Conservation (phyloP, 2,797 vertebrate genomes). For the Emys orbicularis region DNA sequence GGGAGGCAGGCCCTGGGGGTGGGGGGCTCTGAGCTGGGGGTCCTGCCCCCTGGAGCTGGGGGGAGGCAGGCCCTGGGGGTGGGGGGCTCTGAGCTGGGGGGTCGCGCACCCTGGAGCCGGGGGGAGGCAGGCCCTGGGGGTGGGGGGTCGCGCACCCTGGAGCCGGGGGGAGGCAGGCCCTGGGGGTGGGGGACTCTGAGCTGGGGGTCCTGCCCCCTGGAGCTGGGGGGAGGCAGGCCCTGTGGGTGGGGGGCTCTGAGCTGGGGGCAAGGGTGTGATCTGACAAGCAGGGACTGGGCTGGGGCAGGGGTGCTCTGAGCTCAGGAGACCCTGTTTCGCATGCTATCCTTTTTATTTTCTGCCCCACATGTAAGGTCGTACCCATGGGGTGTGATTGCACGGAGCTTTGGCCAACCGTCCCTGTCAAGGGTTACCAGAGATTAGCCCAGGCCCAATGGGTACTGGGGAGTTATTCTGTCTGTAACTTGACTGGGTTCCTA, state of each 20-base stretch:
- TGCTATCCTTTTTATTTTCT: not conserved
- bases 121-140: not conserved
- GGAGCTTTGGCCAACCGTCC: not conserved
- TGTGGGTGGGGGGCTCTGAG: not conserved
- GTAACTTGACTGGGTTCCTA: not conserved
- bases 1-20: not conserved
- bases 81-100: conserved; percentile 26
- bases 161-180: too few species aligned
- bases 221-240: too few species aligned
- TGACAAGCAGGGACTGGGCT: too few species aligned
- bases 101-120: too few species aligned
- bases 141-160: not conserved
- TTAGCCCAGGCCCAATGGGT: not conserved
- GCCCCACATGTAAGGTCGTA: not conserved
- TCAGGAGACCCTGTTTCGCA: not conserved
- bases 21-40: conserved; percentile 32
- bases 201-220: not conserved
- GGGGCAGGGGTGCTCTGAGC: not conserved
- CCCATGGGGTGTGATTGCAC: not conserved
- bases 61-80: not conserved
- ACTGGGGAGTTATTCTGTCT: not conserved
- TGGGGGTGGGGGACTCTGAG: not conserved
- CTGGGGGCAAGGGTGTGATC: too few species aligned
- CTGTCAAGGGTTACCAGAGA: not conserved
- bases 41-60: not conserved